These are phyloP conservation scores for Gorsachius goisagi DNA, from an alignment of 2,113 vertebrate species.

Conservation along the genomic window DNA sequence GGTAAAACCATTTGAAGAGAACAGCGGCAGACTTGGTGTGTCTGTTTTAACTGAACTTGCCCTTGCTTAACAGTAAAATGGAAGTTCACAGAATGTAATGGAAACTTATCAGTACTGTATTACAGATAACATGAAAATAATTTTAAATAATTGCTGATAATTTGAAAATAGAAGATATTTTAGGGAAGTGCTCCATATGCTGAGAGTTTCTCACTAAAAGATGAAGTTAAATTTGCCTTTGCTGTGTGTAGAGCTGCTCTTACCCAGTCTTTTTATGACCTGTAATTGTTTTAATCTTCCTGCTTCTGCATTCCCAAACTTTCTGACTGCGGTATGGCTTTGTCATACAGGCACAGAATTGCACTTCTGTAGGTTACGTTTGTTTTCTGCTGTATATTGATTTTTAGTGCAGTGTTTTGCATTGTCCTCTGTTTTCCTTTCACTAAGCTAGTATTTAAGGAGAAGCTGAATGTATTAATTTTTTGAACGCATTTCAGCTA, in stretches of 20 bases:
- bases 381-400: neutral
- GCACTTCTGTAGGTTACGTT: neutral
- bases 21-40: neutral
- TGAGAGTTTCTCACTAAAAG: neutral
- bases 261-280: neutral
- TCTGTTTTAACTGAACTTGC: neutral
- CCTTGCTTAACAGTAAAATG: neutral
- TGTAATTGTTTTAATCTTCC: neutral
- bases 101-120: neutral
- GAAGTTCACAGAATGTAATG: neutral
- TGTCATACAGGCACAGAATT: neutral
- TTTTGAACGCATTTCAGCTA: neutral
- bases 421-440: neutral
- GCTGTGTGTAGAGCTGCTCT: neutral
- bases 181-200: neutral
- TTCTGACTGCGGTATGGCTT: neutral
- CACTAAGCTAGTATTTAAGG: neutral
- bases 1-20: neutral
- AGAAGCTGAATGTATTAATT: neutral
- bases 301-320: neutral
- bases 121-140: neutral
- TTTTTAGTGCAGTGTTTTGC: neutral
- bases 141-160: neutral
- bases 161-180: neutral
- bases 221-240: neutral